Evolutionary conservation across 2,888 invertebrate genomes (phyloP), one percentile per base, ranked within the genome.

Genomic region (Leptura quadrifasciata): DNA sequence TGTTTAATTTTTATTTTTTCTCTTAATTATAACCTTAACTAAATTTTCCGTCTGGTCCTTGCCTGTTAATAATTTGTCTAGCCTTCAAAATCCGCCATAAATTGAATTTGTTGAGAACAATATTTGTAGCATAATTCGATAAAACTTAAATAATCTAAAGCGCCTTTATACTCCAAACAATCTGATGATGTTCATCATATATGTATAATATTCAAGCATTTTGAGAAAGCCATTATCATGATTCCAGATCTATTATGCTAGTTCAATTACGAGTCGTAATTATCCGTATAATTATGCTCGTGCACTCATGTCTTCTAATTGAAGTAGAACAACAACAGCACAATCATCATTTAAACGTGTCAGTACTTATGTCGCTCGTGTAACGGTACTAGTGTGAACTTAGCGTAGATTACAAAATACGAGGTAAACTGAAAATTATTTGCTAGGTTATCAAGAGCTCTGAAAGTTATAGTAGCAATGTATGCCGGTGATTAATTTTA

Each of bases 321-420:
- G 21, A n/a, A 21, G 21, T 60, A 60, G 21, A 10, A 31, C 17
- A 31, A 31, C 17, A 31, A 31, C 17, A 61, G 60, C 9, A 31
- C n/a, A 61, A 61, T 61, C 17, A 61, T n/a, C 31, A 31, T 47
- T 47, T 47, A 61, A 61, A 61, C 60, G 31, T 31, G 31, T 61
- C 17, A 17, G 31, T 61, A 31, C 31, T 6, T 61, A 60, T 61
- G 60, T 61, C 31, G 60, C 31, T 9, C 31, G 17, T 4, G 8
- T 61, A 61, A 15, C 60, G 60, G 60, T 61, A 61, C 60, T 27
- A 61, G 9, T 47, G 47, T 47, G 5, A 15, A 47, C 4, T 47
- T 47, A 47, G n/a, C 47, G 5, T 47, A n/a, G 0, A n/a, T n/a
- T 39, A 39, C 15, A 2, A 15, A 47, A 15, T 12, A 47, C 47